Base-by-base conservation (phyloP, 2,888 invertebrate genomes). In the Liodrosophila aerea region DNA sequence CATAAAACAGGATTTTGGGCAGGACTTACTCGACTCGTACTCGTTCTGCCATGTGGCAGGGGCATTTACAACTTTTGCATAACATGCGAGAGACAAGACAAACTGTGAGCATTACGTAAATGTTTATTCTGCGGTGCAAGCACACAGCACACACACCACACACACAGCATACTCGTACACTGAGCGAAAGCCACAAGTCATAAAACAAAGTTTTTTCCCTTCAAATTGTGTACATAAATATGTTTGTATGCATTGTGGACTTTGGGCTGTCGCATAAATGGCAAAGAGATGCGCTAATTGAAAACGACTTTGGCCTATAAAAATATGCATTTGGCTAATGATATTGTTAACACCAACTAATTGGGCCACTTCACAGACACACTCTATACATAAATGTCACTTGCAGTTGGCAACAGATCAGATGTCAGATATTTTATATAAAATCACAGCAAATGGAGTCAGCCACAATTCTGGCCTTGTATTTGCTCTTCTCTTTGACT, bases 151-250 rank as follows among this genome's bases (percentile, higher is more conserved):
- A 36, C 15, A 36, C 9, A 36, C 15, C 31, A 31, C 31, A 31
- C 31, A 31, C 31, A 31, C n/a, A 33, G n/a, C 9, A 37, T 9
- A 8, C 15, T 1, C 15, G n/a, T 1, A 36, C 34, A n/a, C 4
- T 43, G 27, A 27, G 56, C 46, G 39, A 63, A 64, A 80, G 72
- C 64, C 78, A 76, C 62, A 57, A 75, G 76, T 62, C 84, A 84
- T 84, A 81, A 81, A 80, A 84, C 74, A 78, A 80, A 84, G 67
- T 84, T 81, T 77, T 64, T 43, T 43, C 63, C n/a, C n/a, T n/a
- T n/a, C 40, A 66, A 80, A 84, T 78, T 78, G 78, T 69, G n/a
- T n/a, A n/a, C n/a, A n/a, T n/a, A n/a, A n/a, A n/a, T n/a, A n/a
- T n/a, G n/a, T n/a, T n/a, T n/a, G n/a, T n/a, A 67, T 76, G 5